Evolutionary conservation across 2,888 invertebrate species (phyloP), one percentile per base, ranked within the genome.

Genomic region (Erpobdella octoculata): DNA sequence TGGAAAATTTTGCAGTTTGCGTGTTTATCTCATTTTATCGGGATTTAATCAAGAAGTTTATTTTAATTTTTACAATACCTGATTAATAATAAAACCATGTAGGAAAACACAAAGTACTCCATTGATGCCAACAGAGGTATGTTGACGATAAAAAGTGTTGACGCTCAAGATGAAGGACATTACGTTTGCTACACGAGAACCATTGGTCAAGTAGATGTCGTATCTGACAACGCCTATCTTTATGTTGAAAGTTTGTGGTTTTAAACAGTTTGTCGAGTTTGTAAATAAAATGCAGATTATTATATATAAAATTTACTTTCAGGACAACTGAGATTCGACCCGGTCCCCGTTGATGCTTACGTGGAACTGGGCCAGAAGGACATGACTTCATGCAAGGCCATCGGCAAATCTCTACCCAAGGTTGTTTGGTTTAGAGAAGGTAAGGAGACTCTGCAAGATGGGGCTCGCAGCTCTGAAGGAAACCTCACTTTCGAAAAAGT

Each of bases 321-420:
- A 86, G 91, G 91, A 82, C 88, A 87, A 82, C 87, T 95, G 1
- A 93, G 91, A 82, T 95, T 95, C 82, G 88, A 88, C 58, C 92
- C 93, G 8, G 86, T 87, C 35, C 93, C 93, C 0, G 89, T 91
- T 64, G 91, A 89, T 80, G 90, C 90, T 81, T 90, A 90, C 78
- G 84, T 95, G 71, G 93, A 93, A 80, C 84, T 93, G 68, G 89
- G 90, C 71, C 88, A 89, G 21, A 86, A 89, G 0, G 89, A 90
- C 1, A 91, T 90, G 84, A 88, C 95, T 71, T 91, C 91, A 78
- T 95, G 95, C 84, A 91, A 91, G 80, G 93, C 93, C 0, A 91
- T 92, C 78, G 93, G 93, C 0, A 88, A 88, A 18, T 78, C 79
- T 0, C 86, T 88, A 12, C 91, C 91, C 0, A 85, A 83, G 18